phyloP scores from a whole-genome alignment of 2,797 vertebrate species.

The Peromyscus nudipes region DNA sequence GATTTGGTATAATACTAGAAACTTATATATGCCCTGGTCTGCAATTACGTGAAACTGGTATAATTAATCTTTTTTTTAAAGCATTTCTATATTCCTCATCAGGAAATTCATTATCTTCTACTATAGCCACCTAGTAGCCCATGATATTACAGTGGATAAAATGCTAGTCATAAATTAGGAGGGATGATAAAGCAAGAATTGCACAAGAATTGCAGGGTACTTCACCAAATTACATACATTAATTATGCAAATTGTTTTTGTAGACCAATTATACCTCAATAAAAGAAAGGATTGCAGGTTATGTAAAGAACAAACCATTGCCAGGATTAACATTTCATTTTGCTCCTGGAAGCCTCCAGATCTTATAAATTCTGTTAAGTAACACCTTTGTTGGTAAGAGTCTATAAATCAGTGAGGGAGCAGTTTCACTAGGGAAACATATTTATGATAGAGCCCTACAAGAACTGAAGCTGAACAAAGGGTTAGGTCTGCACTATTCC shows the following conservation, averaged over 20 bases:
- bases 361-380: slow-evolving; percentile 7
- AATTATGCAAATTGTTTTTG: neutral
- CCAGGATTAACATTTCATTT: slow-evolving; percentile 28
- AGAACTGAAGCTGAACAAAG: neutral
- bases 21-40: neutral
- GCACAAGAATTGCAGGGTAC: neutral
- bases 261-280: neutral
- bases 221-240: neutral
- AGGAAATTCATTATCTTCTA: slow-evolving; percentile 23
- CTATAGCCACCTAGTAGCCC: neutral
- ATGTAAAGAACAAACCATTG: neutral
- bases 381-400: neutral
- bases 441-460: neutral
- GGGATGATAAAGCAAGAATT: neutral
- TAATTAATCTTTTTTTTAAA: slow-evolving; percentile 43
- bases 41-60: neutral
- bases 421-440: neutral
- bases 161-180: neutral
- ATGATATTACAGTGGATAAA: neutral
- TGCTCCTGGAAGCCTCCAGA: neutral
- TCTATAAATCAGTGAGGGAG: neutral
- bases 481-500: neutral
- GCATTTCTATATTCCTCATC: neutral
- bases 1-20: slow-evolving; percentile 2
- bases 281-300: neutral